These are phyloP conservation scores for Scalopus aquaticus DNA, from an alignment of 2,113 vertebrate genomes.

Conservation along the genomic window DNA sequence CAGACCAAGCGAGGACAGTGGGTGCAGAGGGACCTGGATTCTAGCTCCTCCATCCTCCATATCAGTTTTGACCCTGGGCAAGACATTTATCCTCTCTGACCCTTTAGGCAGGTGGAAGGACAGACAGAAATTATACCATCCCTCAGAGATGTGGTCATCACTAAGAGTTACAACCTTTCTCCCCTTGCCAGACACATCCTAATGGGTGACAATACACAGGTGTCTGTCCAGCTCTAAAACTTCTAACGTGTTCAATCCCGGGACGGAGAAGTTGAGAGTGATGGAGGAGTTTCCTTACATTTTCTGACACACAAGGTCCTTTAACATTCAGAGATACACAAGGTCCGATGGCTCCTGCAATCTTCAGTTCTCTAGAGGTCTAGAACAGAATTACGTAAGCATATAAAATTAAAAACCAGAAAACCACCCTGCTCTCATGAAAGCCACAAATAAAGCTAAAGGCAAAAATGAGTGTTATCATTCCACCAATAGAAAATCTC, in stretches of 20 bases:
- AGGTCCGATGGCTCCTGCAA: constrained; percentile 94
- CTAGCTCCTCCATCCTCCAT: background rate
- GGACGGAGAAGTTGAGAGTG: background rate
- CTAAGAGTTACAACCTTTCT: background rate
- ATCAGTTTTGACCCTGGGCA: background rate
- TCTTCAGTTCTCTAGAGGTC: constrained; percentile 96
- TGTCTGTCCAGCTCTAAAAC: accelerated
- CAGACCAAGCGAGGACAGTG: background rate
- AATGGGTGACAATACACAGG: background rate
- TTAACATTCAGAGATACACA: constrained; percentile 94
- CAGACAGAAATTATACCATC: background rate
- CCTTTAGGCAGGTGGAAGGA: background rate
- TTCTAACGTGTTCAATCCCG: background rate
- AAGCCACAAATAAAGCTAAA: background rate
- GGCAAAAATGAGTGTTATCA: background rate
- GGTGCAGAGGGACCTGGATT: background rate
- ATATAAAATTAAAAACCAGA: constrained; percentile 24
- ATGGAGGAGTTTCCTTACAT: constrained; percentile 86
- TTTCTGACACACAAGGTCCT: constrained; percentile 94
- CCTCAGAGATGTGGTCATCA: background rate
- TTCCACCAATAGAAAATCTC: background rate
- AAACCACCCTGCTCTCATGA: background rate
- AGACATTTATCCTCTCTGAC: background rate
- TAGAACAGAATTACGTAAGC: constrained; percentile 75
- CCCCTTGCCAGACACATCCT: background rate